Base-by-base conservation (phyloP, 2,797 vertebrate species). In the Hippocampus kuda region DNA sequence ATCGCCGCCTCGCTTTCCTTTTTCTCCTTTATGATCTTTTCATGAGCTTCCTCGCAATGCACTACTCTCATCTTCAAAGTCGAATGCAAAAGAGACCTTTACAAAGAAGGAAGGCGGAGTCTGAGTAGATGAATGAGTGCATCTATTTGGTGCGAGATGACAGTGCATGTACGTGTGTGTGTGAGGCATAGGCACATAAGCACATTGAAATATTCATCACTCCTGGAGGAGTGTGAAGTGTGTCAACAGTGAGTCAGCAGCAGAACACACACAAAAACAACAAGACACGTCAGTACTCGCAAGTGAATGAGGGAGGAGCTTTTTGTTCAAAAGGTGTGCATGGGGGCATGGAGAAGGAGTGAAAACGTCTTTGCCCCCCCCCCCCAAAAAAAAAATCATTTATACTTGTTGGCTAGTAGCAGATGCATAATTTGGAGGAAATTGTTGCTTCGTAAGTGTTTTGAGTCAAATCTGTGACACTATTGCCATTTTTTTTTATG, bases 51-150 rank as follows among this genome's bases (percentile, higher is more conserved):
- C 16, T 18, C 4, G 6, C 16, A 49, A 49, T 10, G 16, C n/a
- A 2, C 56, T 54, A 24, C 68, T 69, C 66, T 75, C 56, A 79
- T 81, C 56, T 27, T 68, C 38, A 53, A 38, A 68, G 70, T 65
- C 73, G 65, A 51, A 74, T 83, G 70, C 77, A 79, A 85, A 63
- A 77, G 57, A 77, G 72, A 81, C 78, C 77, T 85, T 80, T 48
- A 48, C 12, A 49, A 27, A 77, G 67, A n/a, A 16, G 60, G 70
- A 42, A 72, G 68, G 67, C 5, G 57, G 26, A 62, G 44, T 27
- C 48, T 26, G 13, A 49, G 42, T 26, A 10, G n/a, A 46, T 64
- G 62, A 44, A 44, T 62, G 38, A 63, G 34, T 18, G 16, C 16
- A 20, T 61, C 53, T 24, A 24, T 56, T 56, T 56, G 53, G n/a